Evolutionary conservation across 2,888 invertebrate species (phyloP).

Genomic region (Lasiommata megera): DNA sequence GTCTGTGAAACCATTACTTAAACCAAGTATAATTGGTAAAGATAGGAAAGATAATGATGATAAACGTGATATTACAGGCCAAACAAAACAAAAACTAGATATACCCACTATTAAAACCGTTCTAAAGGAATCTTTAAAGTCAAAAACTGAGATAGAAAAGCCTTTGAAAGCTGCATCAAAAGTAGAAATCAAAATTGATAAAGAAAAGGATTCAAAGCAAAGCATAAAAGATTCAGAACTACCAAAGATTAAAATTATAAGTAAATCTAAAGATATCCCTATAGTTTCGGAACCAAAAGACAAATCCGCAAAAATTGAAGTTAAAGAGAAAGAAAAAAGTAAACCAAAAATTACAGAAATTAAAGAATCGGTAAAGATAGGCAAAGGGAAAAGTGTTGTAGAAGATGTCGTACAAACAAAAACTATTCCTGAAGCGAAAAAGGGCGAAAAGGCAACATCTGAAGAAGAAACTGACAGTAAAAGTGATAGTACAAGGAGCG

Average conservation of each 20-base stretch:
- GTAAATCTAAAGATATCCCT: slow-evolving; percentile 20
- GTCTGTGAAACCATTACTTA: slow-evolving; percentile 22
- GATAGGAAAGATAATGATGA: slow-evolving; percentile 28
- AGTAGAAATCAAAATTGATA: neutral
- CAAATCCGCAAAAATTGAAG: slow-evolving; percentile 7
- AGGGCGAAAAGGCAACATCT: slow-evolving; percentile 1
- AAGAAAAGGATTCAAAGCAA: neutral
- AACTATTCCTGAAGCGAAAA: slow-evolving; percentile 10
- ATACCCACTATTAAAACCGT: slow-evolving; percentile 5
- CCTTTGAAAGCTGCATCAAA: slow-evolving; percentile 19
- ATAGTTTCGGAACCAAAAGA: slow-evolving; percentile 9
- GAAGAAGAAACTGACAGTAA: slow-evolving; percentile 17
- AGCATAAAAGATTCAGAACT: slow-evolving; percentile 12
- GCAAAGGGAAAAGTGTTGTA: slow-evolving; percentile 15
- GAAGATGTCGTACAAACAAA: slow-evolving; percentile 17
- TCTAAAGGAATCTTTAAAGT: slow-evolving; percentile 9
- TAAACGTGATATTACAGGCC: slow-evolving; percentile 15
- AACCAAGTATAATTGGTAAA: slow-evolving; percentile 30
- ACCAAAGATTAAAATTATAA: slow-evolving; percentile 23
- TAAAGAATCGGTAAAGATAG: slow-evolving; percentile 17
- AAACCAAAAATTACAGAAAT: slow-evolving; percentile 4
- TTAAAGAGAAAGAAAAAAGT: slow-evolving; percentile 11
- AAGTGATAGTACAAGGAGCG: slow-evolving; percentile 35
- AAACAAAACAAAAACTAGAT: slow-evolving; percentile 11
- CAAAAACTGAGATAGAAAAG: slow-evolving; percentile 31